phyloP scores from a whole-genome alignment of 2,797 vertebrate genomes.

The Pangasius macronema region DNA sequence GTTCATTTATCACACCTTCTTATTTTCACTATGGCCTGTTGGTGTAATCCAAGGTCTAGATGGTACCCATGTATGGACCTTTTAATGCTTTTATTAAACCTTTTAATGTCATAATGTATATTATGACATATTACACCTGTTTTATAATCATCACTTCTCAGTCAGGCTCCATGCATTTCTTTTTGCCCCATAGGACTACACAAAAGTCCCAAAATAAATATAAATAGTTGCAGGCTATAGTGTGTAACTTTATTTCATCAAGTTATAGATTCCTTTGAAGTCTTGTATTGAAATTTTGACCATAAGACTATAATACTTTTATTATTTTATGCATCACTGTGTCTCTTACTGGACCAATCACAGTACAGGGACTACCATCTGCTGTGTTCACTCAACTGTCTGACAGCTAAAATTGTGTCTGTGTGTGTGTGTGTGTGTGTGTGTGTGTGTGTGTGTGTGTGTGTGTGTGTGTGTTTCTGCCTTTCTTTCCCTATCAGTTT shows the following conservation, averaged over 20 bases:
- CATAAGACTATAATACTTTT: background rate
- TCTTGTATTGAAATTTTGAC: background rate
- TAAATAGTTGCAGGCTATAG: background rate
- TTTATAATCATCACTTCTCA: background rate
- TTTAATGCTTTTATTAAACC: too few relatives aligned
- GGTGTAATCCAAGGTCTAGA: background rate
- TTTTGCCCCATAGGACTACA: background rate
- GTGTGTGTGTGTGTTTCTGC: background rate
- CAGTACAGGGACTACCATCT: constrained; percentile 39
- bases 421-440: constrained; percentile 13
- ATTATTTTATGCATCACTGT: constrained; percentile 33
- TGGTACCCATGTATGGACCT: background rate
- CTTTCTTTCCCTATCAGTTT: background rate
- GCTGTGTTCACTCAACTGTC: constrained; percentile 36
- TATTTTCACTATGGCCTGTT: background rate
- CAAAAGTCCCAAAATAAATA: background rate
- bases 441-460: constrained; percentile 16
- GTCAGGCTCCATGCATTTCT: background rate
- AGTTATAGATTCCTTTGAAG: background rate
- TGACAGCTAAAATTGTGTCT: constrained; percentile 24
- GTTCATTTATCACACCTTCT: background rate
- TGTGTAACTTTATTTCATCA: background rate
- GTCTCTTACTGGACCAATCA: constrained; percentile 40
- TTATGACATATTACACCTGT: background rate
- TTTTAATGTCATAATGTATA: too few relatives aligned